Evolutionary conservation across 2,888 invertebrate genomes (phyloP).

Genomic region (Scaptomyza reducta): DNA sequence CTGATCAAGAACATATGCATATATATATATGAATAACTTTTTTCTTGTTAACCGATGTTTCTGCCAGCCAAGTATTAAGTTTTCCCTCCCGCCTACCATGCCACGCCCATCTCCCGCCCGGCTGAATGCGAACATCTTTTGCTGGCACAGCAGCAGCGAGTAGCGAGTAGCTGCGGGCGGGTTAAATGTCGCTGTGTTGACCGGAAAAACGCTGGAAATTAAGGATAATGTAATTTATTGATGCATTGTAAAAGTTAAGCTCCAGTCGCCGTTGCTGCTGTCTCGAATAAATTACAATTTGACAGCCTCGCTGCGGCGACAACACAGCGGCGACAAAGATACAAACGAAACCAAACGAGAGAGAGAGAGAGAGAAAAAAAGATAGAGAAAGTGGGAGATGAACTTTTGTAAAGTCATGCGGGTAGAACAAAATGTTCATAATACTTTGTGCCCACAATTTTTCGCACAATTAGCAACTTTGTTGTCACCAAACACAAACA

Average conservation of each 20-base stretch:
- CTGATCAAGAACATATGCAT: no score
- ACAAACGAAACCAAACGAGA: background rate
- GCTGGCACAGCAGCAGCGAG: slow-evolving; percentile 67
- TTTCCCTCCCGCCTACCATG: background rate
- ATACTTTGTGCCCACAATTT: slow-evolving; percentile 63
- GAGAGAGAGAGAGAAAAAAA: background rate
- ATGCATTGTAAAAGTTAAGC: slow-evolving; percentile 79
- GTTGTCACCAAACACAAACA: slow-evolving; percentile 21
- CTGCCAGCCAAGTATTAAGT: background rate
- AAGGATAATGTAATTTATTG: slow-evolving; percentile 79
- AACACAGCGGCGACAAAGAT: slow-evolving; percentile 22
- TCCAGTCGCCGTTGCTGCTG: slow-evolving; percentile 52
- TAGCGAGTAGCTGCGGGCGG: slow-evolving; percentile 65
- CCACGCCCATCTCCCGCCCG: no score
- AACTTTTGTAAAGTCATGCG: slow-evolving; percentile 36
- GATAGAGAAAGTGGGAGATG: background rate
- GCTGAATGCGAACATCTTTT: slow-evolving; percentile 5
- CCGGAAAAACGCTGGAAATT: slow-evolving; percentile 79
- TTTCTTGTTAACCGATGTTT: background rate
- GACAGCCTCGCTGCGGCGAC: slow-evolving; percentile 48
- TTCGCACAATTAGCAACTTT: slow-evolving; percentile 70
- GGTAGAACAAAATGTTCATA: slow-evolving; percentile 56
- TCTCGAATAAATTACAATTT: slow-evolving; percentile 75
- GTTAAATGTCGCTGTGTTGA: slow-evolving; percentile 73
- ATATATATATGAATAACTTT: background rate